Evolutionary conservation across 2,888 invertebrate genomes (phyloP).

Genomic region (Sussaba pulchella): DNA sequence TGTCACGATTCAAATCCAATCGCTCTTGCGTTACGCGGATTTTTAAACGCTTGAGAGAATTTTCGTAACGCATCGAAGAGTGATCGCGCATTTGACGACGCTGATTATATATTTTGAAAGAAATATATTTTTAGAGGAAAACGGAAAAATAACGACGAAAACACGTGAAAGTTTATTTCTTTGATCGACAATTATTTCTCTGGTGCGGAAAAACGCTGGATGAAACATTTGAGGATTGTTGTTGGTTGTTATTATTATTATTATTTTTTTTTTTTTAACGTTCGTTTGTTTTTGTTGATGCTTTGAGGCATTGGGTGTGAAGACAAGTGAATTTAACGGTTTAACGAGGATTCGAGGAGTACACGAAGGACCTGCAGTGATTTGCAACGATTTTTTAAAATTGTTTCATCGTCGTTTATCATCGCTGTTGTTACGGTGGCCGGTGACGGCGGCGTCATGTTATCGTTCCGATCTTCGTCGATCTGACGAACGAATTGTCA

Average conservation of each 20-base stretch:
- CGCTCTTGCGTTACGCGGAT: no score
- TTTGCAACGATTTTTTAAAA: background rate
- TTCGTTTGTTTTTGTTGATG: background rate
- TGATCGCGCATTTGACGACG: no score
- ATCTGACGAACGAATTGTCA: constrained; percentile 37
- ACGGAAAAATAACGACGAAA: background rate
- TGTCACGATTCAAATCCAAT: no score
- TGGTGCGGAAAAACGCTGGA: no score
- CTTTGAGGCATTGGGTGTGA: background rate
- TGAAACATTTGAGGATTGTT: no score
- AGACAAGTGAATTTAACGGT: background rate
- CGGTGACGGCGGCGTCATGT: constrained; percentile 58
- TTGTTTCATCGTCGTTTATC: background rate
- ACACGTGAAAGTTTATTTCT: constrained; percentile 7
- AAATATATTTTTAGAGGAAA: no score
- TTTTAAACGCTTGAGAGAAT: no score
- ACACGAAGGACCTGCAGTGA: constrained; percentile 33
- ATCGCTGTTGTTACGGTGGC: constrained; percentile 40
- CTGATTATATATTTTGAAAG: no score
- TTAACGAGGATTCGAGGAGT: constrained; percentile 11
- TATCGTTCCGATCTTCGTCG: constrained; percentile 26
- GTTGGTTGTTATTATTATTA: no score
- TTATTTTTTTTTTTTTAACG: background rate
- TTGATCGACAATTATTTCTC: background rate
- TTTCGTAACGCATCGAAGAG: no score